Conservation (phyloP, 2,888 invertebrate species). For the Emmelina monodactyla region DNA sequence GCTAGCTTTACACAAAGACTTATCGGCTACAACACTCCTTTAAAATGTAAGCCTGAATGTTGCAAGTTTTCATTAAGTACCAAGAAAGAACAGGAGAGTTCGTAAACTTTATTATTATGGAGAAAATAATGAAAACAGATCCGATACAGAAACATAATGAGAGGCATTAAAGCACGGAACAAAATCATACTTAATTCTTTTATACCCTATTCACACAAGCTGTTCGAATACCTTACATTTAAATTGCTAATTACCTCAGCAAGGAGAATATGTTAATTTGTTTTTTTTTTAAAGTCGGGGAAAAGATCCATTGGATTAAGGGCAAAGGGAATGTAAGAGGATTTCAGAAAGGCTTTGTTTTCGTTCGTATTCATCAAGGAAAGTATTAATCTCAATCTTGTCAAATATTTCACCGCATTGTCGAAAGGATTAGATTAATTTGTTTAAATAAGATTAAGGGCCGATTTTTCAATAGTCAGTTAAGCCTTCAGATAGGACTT, state of each 20-base stretch:
- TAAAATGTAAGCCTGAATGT: too few relatives aligned
- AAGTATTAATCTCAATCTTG: slow-evolving; percentile 33
- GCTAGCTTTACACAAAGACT: too few relatives aligned
- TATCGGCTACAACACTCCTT: too few relatives aligned
- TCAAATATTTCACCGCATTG: slow-evolving; percentile 21
- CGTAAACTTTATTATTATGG: too few relatives aligned
- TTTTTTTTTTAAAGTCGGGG: slow-evolving; percentile 41
- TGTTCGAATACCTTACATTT: slow-evolving; percentile 11
- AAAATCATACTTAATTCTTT: too few relatives aligned
- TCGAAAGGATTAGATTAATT: too few relatives aligned
- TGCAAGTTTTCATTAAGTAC: too few relatives aligned
- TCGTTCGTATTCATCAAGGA: slow-evolving; percentile 20
- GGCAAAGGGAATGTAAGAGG: slow-evolving; percentile 11
- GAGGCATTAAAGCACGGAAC: neutral
- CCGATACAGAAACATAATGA: neutral
- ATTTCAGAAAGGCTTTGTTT: slow-evolving; percentile 1
- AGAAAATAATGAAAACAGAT: too few relatives aligned
- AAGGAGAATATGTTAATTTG: slow-evolving; percentile 44
- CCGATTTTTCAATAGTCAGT: too few relatives aligned
- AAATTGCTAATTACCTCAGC: slow-evolving; percentile 30
- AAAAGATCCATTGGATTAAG: slow-evolving; percentile 32
- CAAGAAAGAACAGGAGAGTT: too few relatives aligned
- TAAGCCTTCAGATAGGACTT: too few relatives aligned
- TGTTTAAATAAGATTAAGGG: too few relatives aligned
- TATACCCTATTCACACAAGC: neutral